phyloP scores from a whole-genome alignment of 2,797 vertebrate species.

The Centropyge bicolor region DNA sequence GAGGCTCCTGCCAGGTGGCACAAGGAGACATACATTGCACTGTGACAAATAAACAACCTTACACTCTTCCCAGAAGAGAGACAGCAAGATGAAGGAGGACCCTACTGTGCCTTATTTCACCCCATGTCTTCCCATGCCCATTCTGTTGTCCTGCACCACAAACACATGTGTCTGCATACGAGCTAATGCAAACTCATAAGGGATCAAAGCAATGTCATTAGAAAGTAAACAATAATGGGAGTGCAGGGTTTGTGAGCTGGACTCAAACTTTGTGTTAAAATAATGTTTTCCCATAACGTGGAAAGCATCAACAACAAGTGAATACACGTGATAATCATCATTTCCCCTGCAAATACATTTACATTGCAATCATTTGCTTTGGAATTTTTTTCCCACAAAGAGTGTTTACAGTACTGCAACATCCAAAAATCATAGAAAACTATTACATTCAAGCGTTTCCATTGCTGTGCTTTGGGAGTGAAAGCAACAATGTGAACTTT shows the following conservation, averaged over 20 bases:
- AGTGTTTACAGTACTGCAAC: conserved; percentile 71
- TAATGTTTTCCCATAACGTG: conserved; percentile 31
- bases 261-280: conserved; percentile 7
- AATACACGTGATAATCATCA: conserved; percentile 49
- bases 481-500: conserved; percentile 39
- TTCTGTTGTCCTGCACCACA: conserved; percentile 44
- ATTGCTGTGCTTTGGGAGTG: conserved; percentile 59
- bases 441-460: conserved; percentile 72
- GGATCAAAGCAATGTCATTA: conserved; percentile 24
- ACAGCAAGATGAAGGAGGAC: conserved; percentile 62
- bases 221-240: conserved; percentile 41
- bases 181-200: conserved; percentile 41
- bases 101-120: conserved; percentile 61
- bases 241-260: conserved; percentile 9
- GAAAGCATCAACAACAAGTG: conserved; percentile 40
- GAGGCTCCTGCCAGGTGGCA: conserved; percentile 75
- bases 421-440: conserved; percentile 44
- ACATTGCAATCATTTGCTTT: conserved; percentile 57
- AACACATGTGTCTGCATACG: conserved; percentile 17
- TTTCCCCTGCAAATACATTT: conserved; percentile 53
- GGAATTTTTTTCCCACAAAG: conserved; percentile 53
- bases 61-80: conserved; percentile 62
- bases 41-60: conserved; percentile 75
- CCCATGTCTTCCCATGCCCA: conserved; percentile 37
- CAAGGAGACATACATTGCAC: conserved; percentile 61